phyloP scores from a whole-genome alignment of 2,797 vertebrate species.

The Pantherophis alleghaniensis region DNA sequence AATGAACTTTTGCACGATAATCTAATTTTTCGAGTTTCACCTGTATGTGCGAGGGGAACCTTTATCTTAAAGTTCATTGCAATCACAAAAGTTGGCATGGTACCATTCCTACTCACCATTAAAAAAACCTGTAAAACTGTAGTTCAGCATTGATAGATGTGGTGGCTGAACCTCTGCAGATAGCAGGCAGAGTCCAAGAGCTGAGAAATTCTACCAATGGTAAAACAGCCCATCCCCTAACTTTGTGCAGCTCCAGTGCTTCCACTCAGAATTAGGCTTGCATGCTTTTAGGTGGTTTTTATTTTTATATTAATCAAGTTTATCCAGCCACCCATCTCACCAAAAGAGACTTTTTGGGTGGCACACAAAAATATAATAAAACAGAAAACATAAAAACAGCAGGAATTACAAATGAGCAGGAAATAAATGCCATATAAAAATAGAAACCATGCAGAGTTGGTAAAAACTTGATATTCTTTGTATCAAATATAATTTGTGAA shows the following conservation, averaged over 20 bases:
- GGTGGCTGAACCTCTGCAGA: neutral
- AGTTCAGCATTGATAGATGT: neutral
- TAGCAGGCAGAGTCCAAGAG: neutral
- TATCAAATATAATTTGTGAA: neutral
- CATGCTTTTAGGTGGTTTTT: neutral
- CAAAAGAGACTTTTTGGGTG: neutral
- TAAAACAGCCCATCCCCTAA: neutral
- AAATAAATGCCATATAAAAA: neutral
- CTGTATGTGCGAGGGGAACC: too few species aligned
- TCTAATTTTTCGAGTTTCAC: too few species aligned
- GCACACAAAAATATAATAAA: neutral
- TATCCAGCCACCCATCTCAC: neutral
- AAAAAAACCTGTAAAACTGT: neutral
- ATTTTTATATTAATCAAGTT: neutral
- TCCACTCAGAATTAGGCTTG: neutral
- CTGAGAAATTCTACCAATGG: neutral
- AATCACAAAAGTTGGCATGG: neutral
- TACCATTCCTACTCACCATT: neutral
- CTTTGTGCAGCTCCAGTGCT: neutral
- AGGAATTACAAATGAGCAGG: neutral
- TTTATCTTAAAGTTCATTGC: neutral
- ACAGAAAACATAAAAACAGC: neutral
- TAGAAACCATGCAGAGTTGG: neutral
- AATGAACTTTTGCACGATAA: too few species aligned
- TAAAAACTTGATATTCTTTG: neutral